These are phyloP conservation scores for Geotrupes spiniger DNA, from an alignment of 2,888 invertebrate genomes.

Conservation along the genomic window DNA sequence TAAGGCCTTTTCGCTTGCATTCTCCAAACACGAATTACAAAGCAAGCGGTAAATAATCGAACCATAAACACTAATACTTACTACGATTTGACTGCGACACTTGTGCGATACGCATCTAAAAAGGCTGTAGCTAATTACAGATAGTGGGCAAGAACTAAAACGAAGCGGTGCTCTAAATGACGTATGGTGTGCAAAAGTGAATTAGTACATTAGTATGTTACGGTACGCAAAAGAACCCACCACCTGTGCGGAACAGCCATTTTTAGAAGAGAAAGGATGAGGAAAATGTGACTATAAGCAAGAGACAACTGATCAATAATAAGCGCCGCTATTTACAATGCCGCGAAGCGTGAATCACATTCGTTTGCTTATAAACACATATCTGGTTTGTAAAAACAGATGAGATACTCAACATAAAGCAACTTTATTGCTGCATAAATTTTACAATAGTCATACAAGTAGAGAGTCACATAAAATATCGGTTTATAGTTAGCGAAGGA, in stretches of 20 bases:
- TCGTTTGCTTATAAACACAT: constrained; percentile 11
- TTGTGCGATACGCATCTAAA: constrained; percentile 33
- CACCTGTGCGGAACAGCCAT: constrained; percentile 50
- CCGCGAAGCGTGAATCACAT: constrained; percentile 3
- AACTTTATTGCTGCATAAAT: constrained; percentile 47
- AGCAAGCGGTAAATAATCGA: too few species aligned
- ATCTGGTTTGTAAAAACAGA: constrained; percentile 11
- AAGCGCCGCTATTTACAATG: not conserved
- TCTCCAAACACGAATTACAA: too few species aligned
- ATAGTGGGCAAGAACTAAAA: constrained; percentile 36
- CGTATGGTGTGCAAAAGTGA: constrained; percentile 12
- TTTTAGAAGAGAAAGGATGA: constrained; percentile 39
- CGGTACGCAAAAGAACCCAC: constrained; percentile 37
- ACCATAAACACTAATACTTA: too few species aligned
- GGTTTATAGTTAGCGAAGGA: constrained; percentile 2
- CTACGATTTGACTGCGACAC: too few species aligned
- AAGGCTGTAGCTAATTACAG: constrained; percentile 43
- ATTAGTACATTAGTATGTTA: constrained; percentile 19
- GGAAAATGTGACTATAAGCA: constrained; percentile 11
- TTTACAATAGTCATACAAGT: constrained; percentile 21
- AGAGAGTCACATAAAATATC: constrained; percentile 8
- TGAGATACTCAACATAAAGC: constrained; percentile 42
- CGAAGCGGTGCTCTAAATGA: constrained; percentile 20
- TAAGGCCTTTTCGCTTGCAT: too few species aligned
- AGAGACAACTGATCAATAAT: constrained; percentile 1